These are phyloP conservation scores for Chaitophorus viminalis DNA, from an alignment of 2,888 invertebrate species.

Conservation along the genomic window DNA sequence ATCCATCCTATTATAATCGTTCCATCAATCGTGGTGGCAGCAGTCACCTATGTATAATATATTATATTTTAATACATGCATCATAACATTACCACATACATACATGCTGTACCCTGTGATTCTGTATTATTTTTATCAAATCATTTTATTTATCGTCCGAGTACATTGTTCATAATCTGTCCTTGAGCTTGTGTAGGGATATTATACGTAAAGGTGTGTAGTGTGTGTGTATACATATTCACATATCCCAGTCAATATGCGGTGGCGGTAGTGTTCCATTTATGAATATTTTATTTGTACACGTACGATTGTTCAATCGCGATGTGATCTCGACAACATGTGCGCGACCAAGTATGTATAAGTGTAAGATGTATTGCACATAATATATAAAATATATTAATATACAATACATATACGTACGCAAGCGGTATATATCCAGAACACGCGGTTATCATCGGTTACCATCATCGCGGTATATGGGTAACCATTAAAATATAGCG, in stretches of 20 bases:
- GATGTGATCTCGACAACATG: background rate
- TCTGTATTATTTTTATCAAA: constrained; percentile 7
- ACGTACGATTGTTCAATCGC: background rate
- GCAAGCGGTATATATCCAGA: too few species aligned
- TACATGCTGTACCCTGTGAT: too few species aligned
- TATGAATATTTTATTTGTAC: background rate
- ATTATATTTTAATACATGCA: too few species aligned
- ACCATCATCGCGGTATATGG: background rate
- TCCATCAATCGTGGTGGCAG: background rate
- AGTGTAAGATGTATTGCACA: too few species aligned
- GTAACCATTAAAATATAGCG: too few species aligned
- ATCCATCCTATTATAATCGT: background rate
- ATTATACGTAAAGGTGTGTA: background rate
- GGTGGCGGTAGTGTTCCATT: background rate
- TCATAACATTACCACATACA: background rate
- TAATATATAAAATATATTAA: too few species aligned
- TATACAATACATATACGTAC: too few species aligned
- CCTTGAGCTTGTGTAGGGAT: background rate
- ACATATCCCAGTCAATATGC: background rate
- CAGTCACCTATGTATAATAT: background rate
- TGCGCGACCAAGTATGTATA: background rate
- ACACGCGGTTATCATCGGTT: background rate
- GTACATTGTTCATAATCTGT: constrained; percentile 6
- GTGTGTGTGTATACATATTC: background rate
- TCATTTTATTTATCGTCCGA: constrained; percentile 21